Evolutionary conservation across 2,888 invertebrate species (phyloP).

Genomic region (Lasioglossum morio): DNA sequence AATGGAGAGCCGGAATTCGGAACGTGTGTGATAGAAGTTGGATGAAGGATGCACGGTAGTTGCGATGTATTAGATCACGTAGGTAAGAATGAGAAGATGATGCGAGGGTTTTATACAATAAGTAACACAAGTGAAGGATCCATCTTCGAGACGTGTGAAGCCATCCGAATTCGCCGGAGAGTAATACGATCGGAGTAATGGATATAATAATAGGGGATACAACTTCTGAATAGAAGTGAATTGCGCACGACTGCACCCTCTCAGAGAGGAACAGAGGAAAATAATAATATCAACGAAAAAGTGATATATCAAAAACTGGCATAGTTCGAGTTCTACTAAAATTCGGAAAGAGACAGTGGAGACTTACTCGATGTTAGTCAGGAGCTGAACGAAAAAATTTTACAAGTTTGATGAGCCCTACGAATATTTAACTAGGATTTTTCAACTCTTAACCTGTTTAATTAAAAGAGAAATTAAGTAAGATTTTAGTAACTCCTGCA

Average conservation of each 20-base stretch:
- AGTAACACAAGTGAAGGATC: slow-evolving; percentile 10
- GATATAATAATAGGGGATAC: not conserved
- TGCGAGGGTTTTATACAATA: slow-evolving; percentile 8
- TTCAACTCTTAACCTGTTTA: no score
- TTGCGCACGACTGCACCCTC: not conserved
- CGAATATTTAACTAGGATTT: not conserved
- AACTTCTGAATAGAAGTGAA: not conserved
- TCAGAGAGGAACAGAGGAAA: not conserved
- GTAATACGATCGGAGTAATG: slow-evolving; percentile 5
- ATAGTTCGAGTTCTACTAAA: not conserved
- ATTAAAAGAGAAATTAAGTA: no score
- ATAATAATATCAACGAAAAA: not conserved
- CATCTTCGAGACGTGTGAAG: slow-evolving; percentile 10
- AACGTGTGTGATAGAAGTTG: not conserved
- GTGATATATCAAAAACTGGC: not conserved
- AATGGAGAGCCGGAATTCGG: slow-evolving; percentile 10
- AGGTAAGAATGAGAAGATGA: not conserved
- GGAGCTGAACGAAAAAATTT: no score
- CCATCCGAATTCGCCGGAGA: not conserved
- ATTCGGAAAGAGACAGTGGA: not conserved
- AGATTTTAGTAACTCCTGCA: no score
- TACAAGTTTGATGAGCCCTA: not conserved
- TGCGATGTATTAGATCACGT: slow-evolving; percentile 16
- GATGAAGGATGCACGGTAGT: not conserved
- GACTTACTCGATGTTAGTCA: not conserved